These are phyloP conservation scores for Minunthozetes semirufus DNA, from an alignment of 2,888 invertebrate species.

Conservation along the genomic window DNA sequence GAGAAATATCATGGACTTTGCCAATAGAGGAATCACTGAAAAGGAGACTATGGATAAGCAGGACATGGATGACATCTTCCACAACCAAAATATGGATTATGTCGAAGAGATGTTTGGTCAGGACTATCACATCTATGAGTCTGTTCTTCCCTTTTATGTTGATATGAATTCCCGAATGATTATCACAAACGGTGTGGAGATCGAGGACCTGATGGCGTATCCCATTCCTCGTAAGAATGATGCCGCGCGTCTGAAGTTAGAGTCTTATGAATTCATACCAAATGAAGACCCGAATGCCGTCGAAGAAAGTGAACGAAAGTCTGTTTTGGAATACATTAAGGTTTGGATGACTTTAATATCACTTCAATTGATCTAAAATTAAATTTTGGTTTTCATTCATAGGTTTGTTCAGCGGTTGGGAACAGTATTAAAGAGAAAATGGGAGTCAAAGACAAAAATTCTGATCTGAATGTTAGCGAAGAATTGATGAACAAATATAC, in stretches of 20 bases:
- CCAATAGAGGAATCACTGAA: constrained; percentile 56
- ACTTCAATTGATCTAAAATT: neutral
- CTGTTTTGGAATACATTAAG: neutral
- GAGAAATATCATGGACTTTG: neutral
- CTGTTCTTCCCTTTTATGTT: neutral
- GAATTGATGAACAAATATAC: neutral
- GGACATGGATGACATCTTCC: neutral
- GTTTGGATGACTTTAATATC: constrained; percentile 56
- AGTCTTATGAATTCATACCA: neutral
- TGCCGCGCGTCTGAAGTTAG: neutral
- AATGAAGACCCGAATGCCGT: constrained; percentile 10
- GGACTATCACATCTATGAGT: neutral
- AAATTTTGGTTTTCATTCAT: neutral
- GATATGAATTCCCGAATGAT: neutral
- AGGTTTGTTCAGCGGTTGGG: neutral
- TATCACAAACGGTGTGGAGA: constrained; percentile 13
- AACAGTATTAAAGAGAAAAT: neutral
- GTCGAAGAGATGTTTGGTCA: neutral
- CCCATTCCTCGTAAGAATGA: neutral
- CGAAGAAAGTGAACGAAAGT: neutral
- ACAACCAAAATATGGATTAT: neutral
- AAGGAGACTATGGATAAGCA: constrained; percentile 36
- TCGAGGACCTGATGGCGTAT: neutral
- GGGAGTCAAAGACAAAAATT: constrained; percentile 58
- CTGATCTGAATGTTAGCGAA: neutral